These are phyloP conservation scores for Argyresthia albistria DNA, from an alignment of 2,888 invertebrate species.

Conservation along the genomic window DNA sequence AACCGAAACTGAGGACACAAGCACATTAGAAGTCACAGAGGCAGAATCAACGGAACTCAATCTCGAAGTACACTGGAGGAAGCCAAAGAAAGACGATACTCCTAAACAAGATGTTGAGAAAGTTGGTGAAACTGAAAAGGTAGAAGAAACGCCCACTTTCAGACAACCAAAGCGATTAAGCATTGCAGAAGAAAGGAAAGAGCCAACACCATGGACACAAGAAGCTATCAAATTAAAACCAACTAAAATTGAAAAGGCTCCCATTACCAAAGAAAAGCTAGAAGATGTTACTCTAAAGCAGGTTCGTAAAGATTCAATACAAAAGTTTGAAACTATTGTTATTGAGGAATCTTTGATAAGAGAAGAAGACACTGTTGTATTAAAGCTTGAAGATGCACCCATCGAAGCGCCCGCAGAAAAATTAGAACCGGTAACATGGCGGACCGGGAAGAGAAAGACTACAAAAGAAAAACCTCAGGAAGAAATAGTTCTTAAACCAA, in stretches of 20 bases:
- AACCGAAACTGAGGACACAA: conserved; percentile 45
- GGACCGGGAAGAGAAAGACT: conserved; percentile 21
- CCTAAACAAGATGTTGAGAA: too few species aligned
- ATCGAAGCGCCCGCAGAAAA: conserved; percentile 23
- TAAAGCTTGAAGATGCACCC: conserved; percentile 44
- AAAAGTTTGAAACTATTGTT: conserved; percentile 38
- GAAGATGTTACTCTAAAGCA: conserved; percentile 54
- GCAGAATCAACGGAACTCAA: conserved; percentile 10
- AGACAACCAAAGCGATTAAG: conserved; percentile 8
- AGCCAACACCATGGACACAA: conserved; percentile 71
- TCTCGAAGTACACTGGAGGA: conserved; percentile 11
- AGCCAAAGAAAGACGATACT: too few species aligned
- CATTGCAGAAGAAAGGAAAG: conserved; percentile 28
- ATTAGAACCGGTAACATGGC: conserved; percentile 31
- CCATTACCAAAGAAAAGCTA: conserved; percentile 66
- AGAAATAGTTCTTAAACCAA: conserved; percentile 35
- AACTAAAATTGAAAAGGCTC: conserved; percentile 69
- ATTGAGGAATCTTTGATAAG: conserved; percentile 70
- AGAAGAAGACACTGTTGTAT: conserved; percentile 70
- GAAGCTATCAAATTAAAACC: conserved; percentile 75
- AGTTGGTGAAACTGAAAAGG: conserved; percentile 6
- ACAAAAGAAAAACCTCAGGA: conserved; percentile 40
- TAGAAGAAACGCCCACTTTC: conserved; percentile 3
- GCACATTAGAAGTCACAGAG: conserved; percentile 21
- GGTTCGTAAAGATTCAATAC: conserved; percentile 43